Conservation (phyloP, 2,888 invertebrate species). For the Melinopterus prodromus region DNA sequence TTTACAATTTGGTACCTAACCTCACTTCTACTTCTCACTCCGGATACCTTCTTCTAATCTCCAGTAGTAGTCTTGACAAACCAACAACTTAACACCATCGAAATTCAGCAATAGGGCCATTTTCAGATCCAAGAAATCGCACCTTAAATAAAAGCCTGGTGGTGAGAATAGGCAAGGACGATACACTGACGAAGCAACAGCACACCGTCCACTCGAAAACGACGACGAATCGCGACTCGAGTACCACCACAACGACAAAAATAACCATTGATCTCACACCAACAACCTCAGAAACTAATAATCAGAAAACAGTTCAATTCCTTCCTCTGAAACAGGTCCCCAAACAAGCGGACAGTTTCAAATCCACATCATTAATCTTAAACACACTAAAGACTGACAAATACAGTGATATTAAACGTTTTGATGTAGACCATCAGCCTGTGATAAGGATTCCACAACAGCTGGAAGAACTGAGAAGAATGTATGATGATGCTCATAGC, state of each 20-base stretch:
- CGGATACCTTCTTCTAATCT: neutral
- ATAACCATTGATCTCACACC: slow-evolving; percentile 61
- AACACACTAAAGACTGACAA: slow-evolving; percentile 55
- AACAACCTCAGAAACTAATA: slow-evolving; percentile 48
- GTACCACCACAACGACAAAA: slow-evolving; percentile 58
- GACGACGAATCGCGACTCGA: slow-evolving; percentile 53
- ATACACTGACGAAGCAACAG: slow-evolving; percentile 50
- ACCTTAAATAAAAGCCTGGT: slow-evolving; percentile 60
- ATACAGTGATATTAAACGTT: slow-evolving; percentile 22
- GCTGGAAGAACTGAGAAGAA: slow-evolving; percentile 57
- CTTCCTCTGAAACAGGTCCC: slow-evolving; percentile 39
- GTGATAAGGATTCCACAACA: slow-evolving; percentile 51
- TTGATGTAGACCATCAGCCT: slow-evolving; percentile 31
- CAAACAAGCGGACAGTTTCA: slow-evolving; percentile 56
- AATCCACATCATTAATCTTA: slow-evolving; percentile 61
- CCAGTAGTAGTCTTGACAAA: neutral
- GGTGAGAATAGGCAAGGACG: slow-evolving; percentile 58
- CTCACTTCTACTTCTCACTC: slow-evolving; percentile 6
- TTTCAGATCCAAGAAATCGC: slow-evolving; percentile 57
- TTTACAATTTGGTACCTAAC: slow-evolving; percentile 11
- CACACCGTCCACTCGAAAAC: slow-evolving; percentile 58
- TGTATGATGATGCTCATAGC: slow-evolving; percentile 61
- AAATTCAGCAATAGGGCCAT: slow-evolving; percentile 15
- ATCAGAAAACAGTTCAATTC: slow-evolving; percentile 34
- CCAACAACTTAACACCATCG: neutral